phyloP scores from a whole-genome alignment of 1,140 invertebrate species.

The Calliphora vicina region DNA sequence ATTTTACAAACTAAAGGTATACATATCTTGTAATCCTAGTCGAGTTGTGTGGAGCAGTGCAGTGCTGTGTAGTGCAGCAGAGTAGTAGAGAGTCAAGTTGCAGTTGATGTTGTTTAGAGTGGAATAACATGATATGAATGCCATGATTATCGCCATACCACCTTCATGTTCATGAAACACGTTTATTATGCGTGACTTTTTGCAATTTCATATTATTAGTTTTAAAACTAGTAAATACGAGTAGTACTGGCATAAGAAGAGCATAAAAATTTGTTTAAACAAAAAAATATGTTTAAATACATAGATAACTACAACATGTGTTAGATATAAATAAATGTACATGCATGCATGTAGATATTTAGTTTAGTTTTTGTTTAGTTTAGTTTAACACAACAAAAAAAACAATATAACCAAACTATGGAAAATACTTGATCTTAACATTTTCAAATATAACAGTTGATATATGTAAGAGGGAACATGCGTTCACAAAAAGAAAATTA shows the following conservation, averaged over 20 bases:
- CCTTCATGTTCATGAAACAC: neutral
- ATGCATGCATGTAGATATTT: too few species aligned
- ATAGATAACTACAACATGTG: neutral
- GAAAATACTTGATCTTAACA: too few species aligned
- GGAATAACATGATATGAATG: neutral
- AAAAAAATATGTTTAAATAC: too few species aligned
- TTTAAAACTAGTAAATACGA: neutral
- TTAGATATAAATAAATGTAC: too few species aligned
- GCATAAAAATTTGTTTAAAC: too few species aligned
- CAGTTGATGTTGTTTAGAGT: neutral
- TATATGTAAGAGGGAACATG: too few species aligned
- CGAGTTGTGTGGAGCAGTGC: neutral
- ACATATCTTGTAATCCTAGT: neutral
- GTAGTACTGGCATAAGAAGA: neutral
- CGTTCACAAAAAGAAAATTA: too few species aligned
- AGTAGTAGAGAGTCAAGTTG: neutral
- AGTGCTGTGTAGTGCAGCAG: neutral
- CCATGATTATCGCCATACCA: neutral
- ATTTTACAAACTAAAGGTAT: neutral
- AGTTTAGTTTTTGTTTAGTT: too few species aligned
- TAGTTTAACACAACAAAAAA: too few species aligned
- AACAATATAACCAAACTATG: too few species aligned
- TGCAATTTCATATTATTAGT: conserved; percentile 8
- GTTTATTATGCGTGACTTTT: conserved; percentile 16
- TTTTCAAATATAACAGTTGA: too few species aligned